Base-by-base conservation (phyloP, 2,888 invertebrate genomes). In the Xylota sylvarum region DNA sequence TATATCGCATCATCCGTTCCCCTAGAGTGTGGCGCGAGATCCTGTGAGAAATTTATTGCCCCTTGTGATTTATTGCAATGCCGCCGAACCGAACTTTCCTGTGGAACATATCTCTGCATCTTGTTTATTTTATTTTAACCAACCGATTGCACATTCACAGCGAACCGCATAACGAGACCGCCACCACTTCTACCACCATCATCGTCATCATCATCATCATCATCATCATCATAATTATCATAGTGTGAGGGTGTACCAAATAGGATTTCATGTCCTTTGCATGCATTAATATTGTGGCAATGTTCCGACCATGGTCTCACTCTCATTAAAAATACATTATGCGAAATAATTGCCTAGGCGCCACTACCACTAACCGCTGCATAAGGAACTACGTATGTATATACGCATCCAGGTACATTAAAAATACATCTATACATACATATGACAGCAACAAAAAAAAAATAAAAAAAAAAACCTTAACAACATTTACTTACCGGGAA, bases 401-500 rank as follows among this genome's bases (percentile, higher is more conserved):
- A 52, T 17, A 73, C n/a, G 40, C 64, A 35, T 43, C 6, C 65
- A 67, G 52, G 27, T 27, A 23, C 40, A 74, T 77, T 73, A 80
- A 62, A 73, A 67, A 67, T 60, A 37, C 40, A 72, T 72, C 35
- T 48, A 60, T 40, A 40, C 35, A 48, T 40, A 46, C 32, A 76
- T 32, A 50, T 14, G 10, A 7, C 19, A 60, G 64, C 10, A 40
- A 27, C 12, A 17, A 40, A 48, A 43, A 43, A 65, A n/a, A 17
- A 40, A 48, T 35, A 43, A 65, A n/a, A 23, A 23, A 3, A 23
- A 9, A 58, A 52, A 14, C 37, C 37, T 64, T 72, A 62, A 67
- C 46, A 81, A 72, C 52, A 80, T 72, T 64, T 60, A 89, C 92
- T 92, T 89, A 93, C 93, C 93, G 90, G 93, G 93, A 91, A 92